Base-by-base conservation (phyloP, 2,888 invertebrate genomes). In the Amiota mariae region DNA sequence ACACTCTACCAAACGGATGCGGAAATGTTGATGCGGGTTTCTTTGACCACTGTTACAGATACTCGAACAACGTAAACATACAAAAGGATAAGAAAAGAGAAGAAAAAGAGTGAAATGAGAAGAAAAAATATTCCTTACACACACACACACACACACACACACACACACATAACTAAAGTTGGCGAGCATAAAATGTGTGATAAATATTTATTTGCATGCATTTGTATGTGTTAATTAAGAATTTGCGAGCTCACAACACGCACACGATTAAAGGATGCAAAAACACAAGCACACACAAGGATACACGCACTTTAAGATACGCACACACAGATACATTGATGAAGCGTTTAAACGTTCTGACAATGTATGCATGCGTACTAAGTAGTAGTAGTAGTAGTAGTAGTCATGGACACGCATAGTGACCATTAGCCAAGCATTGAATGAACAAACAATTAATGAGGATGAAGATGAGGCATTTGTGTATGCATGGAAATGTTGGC, bases 181-280 rank as follows among this genome's bases (percentile, higher is more conserved):
- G 75, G 75, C 76, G 77, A 77, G 79, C 77, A 72, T 72, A 82
- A 79, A 78, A 80, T 77, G 77, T 82, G 67, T 84, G 82, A 82
- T 82, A 82, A 84, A 82, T 82, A 82, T 82, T 82, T 84, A 84
- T 82, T 81, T 82, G 79, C 77, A 82, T 77, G 77, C 70, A 49
- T 72, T 67, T 78, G 76, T 82, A 78, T 80, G 81, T 81, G 84
- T 82, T 82, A 84, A 84, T 82, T 84, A 82, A 81, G 84, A 82
- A 82, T 82, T 82, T 79, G 82, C 82, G 78, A 76, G 68, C 77
- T 72, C 79, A 77, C 81, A 81, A 49, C 59, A 71, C 59, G 61
- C 81, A 78, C 75, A 78, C 82, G 81, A 82, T 82, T 82, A 82
- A 82, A 81, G 78, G 81, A 24, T 59, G 59, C 59, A 59, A 67